Percentiles rank a stretch among this genome's conserved stretches.
phyloP scores from a whole-genome alignment of 2,797 vertebrate species.

The Micrastur ruficollis region DNA sequence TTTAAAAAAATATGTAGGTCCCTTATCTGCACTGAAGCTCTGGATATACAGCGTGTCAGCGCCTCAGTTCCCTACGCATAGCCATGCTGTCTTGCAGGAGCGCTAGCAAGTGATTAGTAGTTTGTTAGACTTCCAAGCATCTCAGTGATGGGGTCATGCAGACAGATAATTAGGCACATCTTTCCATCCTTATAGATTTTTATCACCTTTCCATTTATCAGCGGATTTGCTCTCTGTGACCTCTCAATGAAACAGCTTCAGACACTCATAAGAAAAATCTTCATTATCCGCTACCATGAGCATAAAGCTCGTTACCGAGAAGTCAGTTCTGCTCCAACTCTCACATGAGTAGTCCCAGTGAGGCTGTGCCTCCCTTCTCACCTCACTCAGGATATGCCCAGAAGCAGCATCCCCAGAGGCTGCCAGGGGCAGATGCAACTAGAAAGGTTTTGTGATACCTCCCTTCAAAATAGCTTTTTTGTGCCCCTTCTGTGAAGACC shows the following conservation, averaged over 20 bases:
- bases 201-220: conserved; percentile 47
- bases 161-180: conserved; percentile 26
- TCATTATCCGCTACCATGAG: conserved; percentile 5
- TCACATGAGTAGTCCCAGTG: conserved; percentile 1
- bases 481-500: not conserved
- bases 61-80: not conserved
- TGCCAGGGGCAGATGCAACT: not conserved
- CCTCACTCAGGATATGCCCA: not conserved
- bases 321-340: conserved; percentile 21
- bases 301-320: conserved; percentile 39
- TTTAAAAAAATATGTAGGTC: not conserved
- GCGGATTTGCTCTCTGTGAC: conserved; percentile 10
- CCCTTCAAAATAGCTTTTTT: not conserved
- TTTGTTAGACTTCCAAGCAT: not conserved
- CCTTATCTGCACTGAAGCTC: not conserved
- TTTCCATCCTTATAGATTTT: conserved; percentile 46
- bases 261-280: conserved; percentile 17
- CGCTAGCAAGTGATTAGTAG: not conserved
- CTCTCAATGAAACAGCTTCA: conserved; percentile 16
- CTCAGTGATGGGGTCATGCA: not conserved
- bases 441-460: not conserved
- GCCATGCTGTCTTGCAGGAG: not conserved
- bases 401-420: not conserved
- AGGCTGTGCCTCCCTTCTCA: not conserved
- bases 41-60: not conserved